Conservation (phyloP, 2,113 vertebrate species). For the Vombatus ursinus region DNA sequence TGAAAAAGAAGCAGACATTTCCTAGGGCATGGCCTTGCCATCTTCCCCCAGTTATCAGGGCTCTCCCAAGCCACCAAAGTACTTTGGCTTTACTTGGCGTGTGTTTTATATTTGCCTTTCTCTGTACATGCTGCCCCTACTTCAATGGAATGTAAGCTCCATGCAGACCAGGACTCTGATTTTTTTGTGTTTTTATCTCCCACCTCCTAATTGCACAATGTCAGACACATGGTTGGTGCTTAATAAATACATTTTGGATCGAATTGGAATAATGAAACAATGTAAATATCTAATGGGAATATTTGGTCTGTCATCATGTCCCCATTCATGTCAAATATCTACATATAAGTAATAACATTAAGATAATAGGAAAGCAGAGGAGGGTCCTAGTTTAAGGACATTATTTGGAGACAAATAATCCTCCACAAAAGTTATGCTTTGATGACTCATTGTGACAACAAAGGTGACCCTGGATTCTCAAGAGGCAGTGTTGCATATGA, state of each 20-base stretch:
- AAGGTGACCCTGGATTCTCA: neutral
- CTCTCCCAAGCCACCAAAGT: neutral
- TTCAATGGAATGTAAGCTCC: neutral
- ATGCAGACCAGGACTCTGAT: neutral
- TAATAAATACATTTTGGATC: neutral
- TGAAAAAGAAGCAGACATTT: neutral
- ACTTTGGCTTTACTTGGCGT: neutral
- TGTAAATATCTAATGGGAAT: neutral
- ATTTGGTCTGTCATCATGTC: neutral
- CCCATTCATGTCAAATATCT: neutral
- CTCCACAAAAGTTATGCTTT: neutral
- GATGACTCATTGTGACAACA: neutral
- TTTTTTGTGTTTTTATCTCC: neutral
- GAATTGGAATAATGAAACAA: neutral
- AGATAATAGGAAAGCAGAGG: neutral
- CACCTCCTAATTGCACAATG: neutral
- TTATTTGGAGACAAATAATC: neutral
- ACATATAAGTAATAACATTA: neutral
- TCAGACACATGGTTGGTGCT: neutral
- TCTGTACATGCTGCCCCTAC: neutral
- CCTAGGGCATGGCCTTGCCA: too few species aligned
- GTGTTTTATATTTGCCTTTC: neutral
- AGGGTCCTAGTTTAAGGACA: neutral
- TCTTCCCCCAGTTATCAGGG: neutral
- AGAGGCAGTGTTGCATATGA: neutral